These are phyloP conservation scores for Excalfactoria chinensis DNA, from an alignment of 2,113 vertebrate species.

Conservation along the genomic window DNA sequence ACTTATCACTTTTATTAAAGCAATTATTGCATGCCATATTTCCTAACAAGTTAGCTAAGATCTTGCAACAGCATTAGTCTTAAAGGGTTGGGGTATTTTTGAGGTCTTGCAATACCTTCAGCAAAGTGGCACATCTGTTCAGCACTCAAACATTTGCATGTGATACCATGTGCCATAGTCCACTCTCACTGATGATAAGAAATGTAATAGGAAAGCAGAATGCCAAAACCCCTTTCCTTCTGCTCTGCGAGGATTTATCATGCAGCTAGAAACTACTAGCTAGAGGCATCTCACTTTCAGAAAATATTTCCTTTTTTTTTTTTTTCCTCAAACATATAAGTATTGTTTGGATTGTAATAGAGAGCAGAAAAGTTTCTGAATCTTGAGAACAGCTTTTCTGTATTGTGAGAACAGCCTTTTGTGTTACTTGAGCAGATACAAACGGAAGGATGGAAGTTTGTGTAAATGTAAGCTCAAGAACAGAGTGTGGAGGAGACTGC, in stretches of 20 bases:
- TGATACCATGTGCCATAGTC: fast-evolving
- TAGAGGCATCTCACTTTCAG: neutral
- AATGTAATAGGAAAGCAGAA: neutral
- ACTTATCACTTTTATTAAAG: neutral
- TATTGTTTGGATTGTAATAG: neutral
- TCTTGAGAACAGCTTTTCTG: too few species aligned
- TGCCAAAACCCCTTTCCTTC: neutral
- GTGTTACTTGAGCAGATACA: too few species aligned
- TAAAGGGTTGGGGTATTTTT: neutral
- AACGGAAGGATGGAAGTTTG: too few species aligned
- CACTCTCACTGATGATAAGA: neutral
- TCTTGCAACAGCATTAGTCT: neutral
- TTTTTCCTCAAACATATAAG: neutral
- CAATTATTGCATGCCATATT: neutral
- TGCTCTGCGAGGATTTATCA: neutral
- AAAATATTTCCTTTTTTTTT: neutral
- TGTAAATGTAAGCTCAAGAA: too few species aligned
- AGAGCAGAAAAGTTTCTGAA: neutral
- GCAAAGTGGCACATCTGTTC: neutral
- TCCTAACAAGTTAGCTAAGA: neutral
- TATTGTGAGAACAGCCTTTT: too few species aligned
- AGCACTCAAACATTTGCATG: neutral
- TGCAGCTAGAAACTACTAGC: neutral
- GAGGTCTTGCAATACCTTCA: neutral
- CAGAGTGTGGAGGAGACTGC: too few species aligned